Evolutionary conservation across 2,888 invertebrate species (phyloP).

Genomic region (Drosophila meridiana): DNA sequence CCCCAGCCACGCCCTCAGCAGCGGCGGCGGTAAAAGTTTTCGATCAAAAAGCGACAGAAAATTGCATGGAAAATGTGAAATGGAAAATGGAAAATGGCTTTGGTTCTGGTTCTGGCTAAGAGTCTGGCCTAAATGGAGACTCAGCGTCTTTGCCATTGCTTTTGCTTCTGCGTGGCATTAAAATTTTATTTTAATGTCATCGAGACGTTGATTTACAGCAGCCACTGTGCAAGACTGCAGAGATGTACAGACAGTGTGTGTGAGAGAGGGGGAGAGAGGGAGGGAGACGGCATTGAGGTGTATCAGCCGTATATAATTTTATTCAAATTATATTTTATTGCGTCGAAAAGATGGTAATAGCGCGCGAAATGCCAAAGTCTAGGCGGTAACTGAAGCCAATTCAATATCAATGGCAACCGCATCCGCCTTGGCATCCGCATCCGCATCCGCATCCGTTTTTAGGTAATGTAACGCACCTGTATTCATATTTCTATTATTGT

Average conservation of each 20-base stretch:
- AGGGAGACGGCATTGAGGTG: constrained; percentile 23
- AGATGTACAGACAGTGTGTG: background rate
- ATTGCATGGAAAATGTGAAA: constrained; percentile 52
- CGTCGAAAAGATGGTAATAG: constrained; percentile 77
- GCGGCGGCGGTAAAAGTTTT: constrained; percentile 67
- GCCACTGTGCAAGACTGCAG: constrained; percentile 24
- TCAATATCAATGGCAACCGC: constrained; percentile 9
- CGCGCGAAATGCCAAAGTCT: constrained; percentile 64
- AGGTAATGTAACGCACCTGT: background rate
- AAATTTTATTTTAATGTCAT: constrained; percentile 85
- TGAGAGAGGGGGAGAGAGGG: background rate
- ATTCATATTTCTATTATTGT: background rate
- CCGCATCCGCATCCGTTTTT: background rate
- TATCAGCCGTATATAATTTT: constrained; percentile 76
- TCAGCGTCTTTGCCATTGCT: constrained; percentile 27
- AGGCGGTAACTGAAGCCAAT: constrained; percentile 8
- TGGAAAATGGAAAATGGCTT: constrained; percentile 25
- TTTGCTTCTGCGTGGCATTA: constrained; percentile 68
- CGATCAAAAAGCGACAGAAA: constrained; percentile 64
- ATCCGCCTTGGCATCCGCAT: background rate
- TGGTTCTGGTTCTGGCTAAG: constrained; percentile 17
- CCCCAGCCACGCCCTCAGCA: background rate
- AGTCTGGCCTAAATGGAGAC: constrained; percentile 36
- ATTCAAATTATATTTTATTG: constrained; percentile 83
- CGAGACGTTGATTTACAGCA: constrained; percentile 83